Evolutionary conservation across 2,797 vertebrate genomes (phyloP).

Genomic region (Spheniscus humboldti): DNA sequence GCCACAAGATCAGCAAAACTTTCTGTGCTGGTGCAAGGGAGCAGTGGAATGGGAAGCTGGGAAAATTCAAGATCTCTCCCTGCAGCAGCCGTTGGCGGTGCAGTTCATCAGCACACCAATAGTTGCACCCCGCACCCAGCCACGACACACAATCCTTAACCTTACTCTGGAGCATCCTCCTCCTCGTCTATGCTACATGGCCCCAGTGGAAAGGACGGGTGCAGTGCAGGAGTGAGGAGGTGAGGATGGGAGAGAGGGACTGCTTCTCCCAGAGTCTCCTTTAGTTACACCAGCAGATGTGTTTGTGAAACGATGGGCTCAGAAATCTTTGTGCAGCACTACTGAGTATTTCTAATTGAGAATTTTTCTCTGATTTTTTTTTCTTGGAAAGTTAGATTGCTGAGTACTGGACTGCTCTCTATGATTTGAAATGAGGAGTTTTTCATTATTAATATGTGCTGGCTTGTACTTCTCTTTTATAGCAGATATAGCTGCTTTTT

Average conservation of each 20-base stretch:
- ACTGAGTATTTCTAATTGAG: background rate
- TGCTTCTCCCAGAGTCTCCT: background rate
- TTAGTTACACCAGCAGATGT: background rate
- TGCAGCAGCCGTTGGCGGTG: background rate
- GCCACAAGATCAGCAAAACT: background rate
- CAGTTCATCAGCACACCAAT: background rate
- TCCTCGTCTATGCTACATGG: accelerated
- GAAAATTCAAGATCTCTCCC: background rate
- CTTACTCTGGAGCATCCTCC: background rate
- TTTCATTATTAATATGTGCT: background rate
- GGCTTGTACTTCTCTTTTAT: background rate
- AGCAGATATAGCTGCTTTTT: background rate
- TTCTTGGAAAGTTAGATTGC: background rate
- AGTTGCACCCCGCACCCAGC: accelerated
- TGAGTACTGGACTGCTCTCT: background rate
- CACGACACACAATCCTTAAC: background rate
- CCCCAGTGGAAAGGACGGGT: accelerated
- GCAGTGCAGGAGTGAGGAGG: background rate
- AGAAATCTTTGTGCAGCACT: background rate
- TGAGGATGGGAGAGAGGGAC: background rate
- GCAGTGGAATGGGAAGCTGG: background rate
- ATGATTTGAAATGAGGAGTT: background rate
- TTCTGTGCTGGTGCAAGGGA: background rate
- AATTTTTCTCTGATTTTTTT: background rate
- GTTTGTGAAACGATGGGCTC: background rate